phyloP scores from a whole-genome alignment of 2,888 invertebrate genomes.

The Dolichopus griseipennis region DNA sequence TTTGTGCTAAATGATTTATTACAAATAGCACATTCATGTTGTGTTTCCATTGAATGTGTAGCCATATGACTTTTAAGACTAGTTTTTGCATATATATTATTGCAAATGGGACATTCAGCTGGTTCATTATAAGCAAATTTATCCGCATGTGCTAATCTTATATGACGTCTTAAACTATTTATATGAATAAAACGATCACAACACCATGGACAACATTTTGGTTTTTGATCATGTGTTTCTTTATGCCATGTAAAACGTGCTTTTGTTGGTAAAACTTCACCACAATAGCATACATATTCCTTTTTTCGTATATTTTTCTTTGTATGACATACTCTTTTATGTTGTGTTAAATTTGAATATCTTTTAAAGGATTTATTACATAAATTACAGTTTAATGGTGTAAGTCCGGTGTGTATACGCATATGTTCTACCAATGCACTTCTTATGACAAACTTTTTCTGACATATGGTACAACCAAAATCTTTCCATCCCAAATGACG shows the following conservation, averaged over 20 bases:
- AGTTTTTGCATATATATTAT: conserved; percentile 60
- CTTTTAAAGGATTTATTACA: conserved; percentile 74
- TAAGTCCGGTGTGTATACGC: conserved; percentile 71
- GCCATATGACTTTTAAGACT: conserved; percentile 72
- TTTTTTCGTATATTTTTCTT: conserved; percentile 60
- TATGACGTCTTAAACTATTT: conserved; percentile 74
- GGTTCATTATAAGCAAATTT: conserved; percentile 59
- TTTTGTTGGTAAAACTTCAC: conserved; percentile 71
- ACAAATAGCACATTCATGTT: conserved; percentile 74
- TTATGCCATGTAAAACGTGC: conserved; percentile 79
- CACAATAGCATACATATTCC: conserved; percentile 70
- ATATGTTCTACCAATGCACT: conserved; percentile 75
- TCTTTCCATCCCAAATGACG: conserved; percentile 72
- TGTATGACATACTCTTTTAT: conserved; percentile 68
- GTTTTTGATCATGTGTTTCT: conserved; percentile 73
- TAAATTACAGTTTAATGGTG: conserved; percentile 69
- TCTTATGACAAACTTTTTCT: conserved; percentile 72
- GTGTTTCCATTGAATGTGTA: conserved; percentile 66
- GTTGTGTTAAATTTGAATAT: conserved; percentile 77
- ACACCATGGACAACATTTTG: conserved; percentile 76
- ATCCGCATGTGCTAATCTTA: conserved; percentile 69
- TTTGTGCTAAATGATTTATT: conserved; percentile 79
- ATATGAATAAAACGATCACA: conserved; percentile 79
- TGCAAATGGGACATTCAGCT: conserved; percentile 61
- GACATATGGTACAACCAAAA: conserved; percentile 62